Evolutionary conservation across 2,888 invertebrate genomes (phyloP), one percentile per base, ranked within the genome.

Genomic region (Biston betularia): DNA sequence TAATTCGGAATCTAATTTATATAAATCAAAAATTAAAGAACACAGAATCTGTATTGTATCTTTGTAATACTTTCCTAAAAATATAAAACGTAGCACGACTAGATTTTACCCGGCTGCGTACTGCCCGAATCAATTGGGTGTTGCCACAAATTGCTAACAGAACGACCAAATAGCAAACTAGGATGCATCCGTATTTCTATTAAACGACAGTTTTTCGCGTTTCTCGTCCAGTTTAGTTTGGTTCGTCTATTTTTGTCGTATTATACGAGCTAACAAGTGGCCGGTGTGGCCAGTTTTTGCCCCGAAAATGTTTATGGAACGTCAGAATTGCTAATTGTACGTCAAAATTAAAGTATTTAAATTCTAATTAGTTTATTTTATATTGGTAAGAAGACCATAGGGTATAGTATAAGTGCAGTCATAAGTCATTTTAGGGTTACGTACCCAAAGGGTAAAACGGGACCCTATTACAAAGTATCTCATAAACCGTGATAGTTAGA

Each of bases 211-310:
- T 58, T 57, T 62, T 62, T 66, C 6, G 52, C 15, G 38, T 58
- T 57, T 62, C 57, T 66, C 6, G 52, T 34, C 62, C 35, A 54
- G 48, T 66, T 60, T 53, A 24, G 58, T 58, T 24, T 48, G 49
- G 49, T 49, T 33, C 10, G 45, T 14, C 33, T 44, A 50, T 55
- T 65, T 65, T 55, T 34, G 48, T 6, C n/a, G 58, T 44, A 58
- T 66, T 62, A 62, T 4, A 11, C 1, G 24, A 58, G 66, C 53
- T 66, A 62, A 66, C 62, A 62, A 66, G 66, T 66, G 62, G 56
- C 52, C 11, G 40, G 11, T 24, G 12, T 24, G 54, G 40, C 34
- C 7, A n/a, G 50, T 35, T 50, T 50, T 12, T 50, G 33, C 48
- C 15, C 33, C 6, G 44, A 6, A n/a, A 2, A 45, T 7, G 8